A percentile compares a stretch with the other conserved stretches of the same genome.
Conservation (phyloP, 1,140 invertebrate genomes). For the Heliconius hewitsoni region DNA sequence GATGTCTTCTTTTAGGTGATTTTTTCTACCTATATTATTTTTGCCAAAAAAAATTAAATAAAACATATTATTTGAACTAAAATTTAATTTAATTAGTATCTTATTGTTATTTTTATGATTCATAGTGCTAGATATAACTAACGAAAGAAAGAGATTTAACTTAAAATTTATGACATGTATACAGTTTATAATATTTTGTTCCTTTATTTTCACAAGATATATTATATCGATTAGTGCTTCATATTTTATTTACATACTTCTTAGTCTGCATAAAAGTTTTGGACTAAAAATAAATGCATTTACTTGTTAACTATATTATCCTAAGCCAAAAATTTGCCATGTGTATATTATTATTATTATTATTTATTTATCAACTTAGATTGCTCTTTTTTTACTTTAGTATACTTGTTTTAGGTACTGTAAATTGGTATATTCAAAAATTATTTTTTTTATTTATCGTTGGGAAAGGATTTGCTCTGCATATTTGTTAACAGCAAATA, state of each 20-base stretch:
- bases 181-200: conserved; percentile 33
- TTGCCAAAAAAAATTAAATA: neutral
- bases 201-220: conserved; percentile 35
- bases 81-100: neutral
- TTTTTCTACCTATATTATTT: neutral
- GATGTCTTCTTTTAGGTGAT: too few species aligned
- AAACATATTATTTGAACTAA: neutral
- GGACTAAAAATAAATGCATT: conserved; percentile 30
- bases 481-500: conserved; percentile 76
- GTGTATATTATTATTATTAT: conserved; percentile 75
- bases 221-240: conserved; percentile 29
- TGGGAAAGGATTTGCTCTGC: conserved; percentile 72
- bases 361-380: conserved; percentile 65
- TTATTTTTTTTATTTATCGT: conserved; percentile 30
- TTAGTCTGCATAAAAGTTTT: conserved; percentile 24
- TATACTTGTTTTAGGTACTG: conserved; percentile 55
- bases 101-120: neutral
- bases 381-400: conserved; percentile 45
- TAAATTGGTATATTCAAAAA: conserved; percentile 32
- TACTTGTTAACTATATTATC: conserved; percentile 53
- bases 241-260: conserved; percentile 29
- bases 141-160: conserved; percentile 20
- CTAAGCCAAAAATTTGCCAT: conserved; percentile 81
- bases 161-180: conserved; percentile 32
- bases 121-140: conserved; percentile 16